Evolutionary conservation across 2,888 invertebrate genomes (phyloP).

Genomic region (Noctuana brunneofusca): DNA sequence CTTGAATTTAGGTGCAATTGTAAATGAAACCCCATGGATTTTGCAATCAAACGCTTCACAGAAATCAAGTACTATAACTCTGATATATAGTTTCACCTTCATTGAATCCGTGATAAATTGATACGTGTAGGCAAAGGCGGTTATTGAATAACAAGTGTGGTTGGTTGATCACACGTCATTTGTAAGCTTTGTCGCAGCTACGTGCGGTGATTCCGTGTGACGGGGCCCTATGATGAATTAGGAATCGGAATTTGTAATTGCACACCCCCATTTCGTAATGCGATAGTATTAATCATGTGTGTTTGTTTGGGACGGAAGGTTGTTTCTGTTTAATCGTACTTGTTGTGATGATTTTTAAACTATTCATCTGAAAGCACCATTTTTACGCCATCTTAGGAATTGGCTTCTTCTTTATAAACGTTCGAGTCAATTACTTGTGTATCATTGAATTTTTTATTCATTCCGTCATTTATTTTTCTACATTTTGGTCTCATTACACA

Average conservation of each 20-base stretch:
- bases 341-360: background rate
- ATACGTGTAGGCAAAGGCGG: slow-evolving; percentile 67
- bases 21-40: background rate
- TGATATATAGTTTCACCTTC: slow-evolving; percentile 82
- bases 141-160: slow-evolving; percentile 81
- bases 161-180: slow-evolving; percentile 62
- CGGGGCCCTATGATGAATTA: slow-evolving; percentile 49
- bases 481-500: too few species aligned
- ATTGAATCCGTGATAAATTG: slow-evolving; percentile 81
- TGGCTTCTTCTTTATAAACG: background rate
- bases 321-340: slow-evolving; percentile 7
- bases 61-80: slow-evolving; percentile 49
- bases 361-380: background rate
- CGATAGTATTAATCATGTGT: slow-evolving; percentile 46
- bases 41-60: background rate
- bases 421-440: background rate
- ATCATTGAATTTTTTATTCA: too few species aligned
- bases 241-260: slow-evolving; percentile 54
- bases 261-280: slow-evolving; percentile 45
- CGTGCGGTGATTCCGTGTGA: slow-evolving; percentile 38
- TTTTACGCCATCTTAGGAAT: background rate
- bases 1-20: background rate
- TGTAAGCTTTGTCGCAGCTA: slow-evolving; percentile 50
- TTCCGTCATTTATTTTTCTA: too few species aligned
- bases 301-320: slow-evolving; percentile 34